phyloP scores from a whole-genome alignment of 2,797 vertebrate species.

The Salmo trutta region DNA sequence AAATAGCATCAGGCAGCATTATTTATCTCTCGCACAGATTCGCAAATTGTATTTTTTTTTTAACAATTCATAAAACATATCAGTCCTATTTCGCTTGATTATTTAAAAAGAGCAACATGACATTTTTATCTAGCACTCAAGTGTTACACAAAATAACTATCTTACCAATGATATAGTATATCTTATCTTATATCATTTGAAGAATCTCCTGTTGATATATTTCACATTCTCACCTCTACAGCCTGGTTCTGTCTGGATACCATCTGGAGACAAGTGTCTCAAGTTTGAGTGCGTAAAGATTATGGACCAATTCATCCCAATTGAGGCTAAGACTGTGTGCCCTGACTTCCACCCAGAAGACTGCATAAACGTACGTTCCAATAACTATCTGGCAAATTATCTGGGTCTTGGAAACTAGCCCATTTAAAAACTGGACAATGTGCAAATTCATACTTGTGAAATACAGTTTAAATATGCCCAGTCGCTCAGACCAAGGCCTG shows the following conservation, averaged over 20 bases:
- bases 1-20: slow-evolving; percentile 6
- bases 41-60: not conserved
- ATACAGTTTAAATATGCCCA: not conserved
- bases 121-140: not conserved
- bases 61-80: not conserved
- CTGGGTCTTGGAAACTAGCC: too few species aligned
- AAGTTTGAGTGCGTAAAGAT: slow-evolving; percentile 70
- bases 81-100: not conserved
- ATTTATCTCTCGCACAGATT: not conserved
- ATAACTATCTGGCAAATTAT: slow-evolving; percentile 1
- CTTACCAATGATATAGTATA: not conserved
- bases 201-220: not conserved
- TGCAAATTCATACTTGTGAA: not conserved
- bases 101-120: not conserved
- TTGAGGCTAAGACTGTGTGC: slow-evolving; percentile 69
- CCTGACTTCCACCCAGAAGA: slow-evolving; percentile 65
- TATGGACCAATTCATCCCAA: slow-evolving; percentile 60
- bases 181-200: not conserved
- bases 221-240: slow-evolving; percentile 34
- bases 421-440: not conserved
- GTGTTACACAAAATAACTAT: not conserved
- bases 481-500: not conserved
- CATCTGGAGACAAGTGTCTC: slow-evolving; percentile 68
- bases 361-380: slow-evolving; percentile 75
- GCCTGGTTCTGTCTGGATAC: slow-evolving; percentile 72